Conservation (phyloP, 53 echinoderm and acorn worm genomes). For the Glandiceps talaboti region DNA sequence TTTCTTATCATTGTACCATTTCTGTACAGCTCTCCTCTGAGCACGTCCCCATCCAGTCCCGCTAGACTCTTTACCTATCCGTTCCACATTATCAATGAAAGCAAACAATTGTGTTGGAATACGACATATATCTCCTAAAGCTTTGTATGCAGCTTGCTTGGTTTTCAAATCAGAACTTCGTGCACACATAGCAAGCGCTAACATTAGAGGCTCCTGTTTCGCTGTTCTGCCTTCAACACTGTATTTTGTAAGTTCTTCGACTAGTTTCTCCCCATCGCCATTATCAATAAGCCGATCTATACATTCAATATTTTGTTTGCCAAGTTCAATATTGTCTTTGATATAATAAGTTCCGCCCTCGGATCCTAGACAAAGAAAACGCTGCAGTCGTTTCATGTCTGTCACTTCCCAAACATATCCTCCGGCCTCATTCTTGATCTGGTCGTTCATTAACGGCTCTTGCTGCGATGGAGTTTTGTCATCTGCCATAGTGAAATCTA, state of each 20-base stretch:
- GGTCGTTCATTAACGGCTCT: constrained; percentile 6
- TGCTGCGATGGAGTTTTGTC: constrained; percentile 7
- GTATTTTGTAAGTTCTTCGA: constrained; percentile 43
- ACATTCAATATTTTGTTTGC: constrained; percentile 24
- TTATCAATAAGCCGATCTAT: constrained; percentile 52
- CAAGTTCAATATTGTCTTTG: constrained; percentile 27
- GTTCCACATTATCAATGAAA: constrained; percentile 66
- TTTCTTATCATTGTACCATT: constrained; percentile 68
- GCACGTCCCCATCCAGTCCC: constrained; percentile 87
- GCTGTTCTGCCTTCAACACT: constrained; percentile 33
- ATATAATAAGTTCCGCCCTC: constrained; percentile 74
- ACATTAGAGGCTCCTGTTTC: constrained; percentile 36
- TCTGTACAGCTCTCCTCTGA: constrained; percentile 56
- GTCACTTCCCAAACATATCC: constrained; percentile 48
- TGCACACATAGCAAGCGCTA: constrained; percentile 54
- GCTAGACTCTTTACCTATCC: constrained; percentile 16
- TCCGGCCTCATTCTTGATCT: constrained; percentile 35
- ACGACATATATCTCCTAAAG: constrained; percentile 50
- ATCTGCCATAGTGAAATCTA: constrained; percentile 17
- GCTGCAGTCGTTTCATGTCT: constrained; percentile 52
- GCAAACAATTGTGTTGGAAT: constrained; percentile 64
- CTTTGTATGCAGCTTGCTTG: constrained; percentile 51
- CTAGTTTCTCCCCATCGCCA: constrained; percentile 45
- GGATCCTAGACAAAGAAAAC: constrained; percentile 55
- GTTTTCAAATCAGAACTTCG: constrained; percentile 36